These are phyloP conservation scores for Anseranas semipalmata DNA, from an alignment of 2,113 vertebrate species.

Conservation along the genomic window DNA sequence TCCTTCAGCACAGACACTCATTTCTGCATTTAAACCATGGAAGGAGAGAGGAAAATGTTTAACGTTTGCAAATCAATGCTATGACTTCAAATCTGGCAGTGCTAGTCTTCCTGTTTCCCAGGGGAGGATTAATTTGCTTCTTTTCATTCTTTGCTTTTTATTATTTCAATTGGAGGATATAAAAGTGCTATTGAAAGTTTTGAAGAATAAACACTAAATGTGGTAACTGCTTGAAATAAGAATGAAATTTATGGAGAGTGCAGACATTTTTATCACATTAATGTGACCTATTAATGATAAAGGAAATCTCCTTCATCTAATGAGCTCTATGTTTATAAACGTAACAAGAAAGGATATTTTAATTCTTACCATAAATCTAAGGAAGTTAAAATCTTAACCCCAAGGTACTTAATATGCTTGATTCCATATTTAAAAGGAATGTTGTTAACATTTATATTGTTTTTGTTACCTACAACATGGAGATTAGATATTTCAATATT, in stretches of 20 bases:
- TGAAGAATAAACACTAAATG: slow-evolving; percentile 72
- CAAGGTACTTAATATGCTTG: slow-evolving; percentile 58
- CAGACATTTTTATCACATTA: slow-evolving; percentile 75
- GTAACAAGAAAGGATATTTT: slow-evolving; percentile 58
- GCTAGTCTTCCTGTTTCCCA: slow-evolving; percentile 49
- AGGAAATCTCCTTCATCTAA: slow-evolving; percentile 77
- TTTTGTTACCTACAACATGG: slow-evolving; percentile 50
- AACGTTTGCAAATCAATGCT: slow-evolving; percentile 28
- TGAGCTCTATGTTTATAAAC: slow-evolving; percentile 71
- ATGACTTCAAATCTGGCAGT: slow-evolving; percentile 60
- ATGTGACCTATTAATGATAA: slow-evolving; percentile 77
- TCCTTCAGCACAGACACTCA: slow-evolving; percentile 39
- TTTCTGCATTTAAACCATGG: slow-evolving; percentile 24
- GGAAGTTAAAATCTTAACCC: slow-evolving; percentile 70
- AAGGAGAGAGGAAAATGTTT: slow-evolving; percentile 41
- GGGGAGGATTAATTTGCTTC: slow-evolving; percentile 75
- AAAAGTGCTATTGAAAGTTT: slow-evolving; percentile 73
- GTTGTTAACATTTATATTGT: slow-evolving; percentile 42
- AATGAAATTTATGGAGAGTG: slow-evolving; percentile 59
- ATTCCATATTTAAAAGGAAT: slow-evolving; percentile 56
- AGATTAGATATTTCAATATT: slow-evolving; percentile 45
- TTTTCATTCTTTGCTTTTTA: slow-evolving; percentile 76
- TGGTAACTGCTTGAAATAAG: slow-evolving; percentile 72
- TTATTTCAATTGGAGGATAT: slow-evolving; percentile 75
- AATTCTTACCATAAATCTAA: slow-evolving; percentile 69